These are phyloP conservation scores for Caprella mutica DNA, from an alignment of 2,888 invertebrate genomes.

Conservation along the genomic window DNA sequence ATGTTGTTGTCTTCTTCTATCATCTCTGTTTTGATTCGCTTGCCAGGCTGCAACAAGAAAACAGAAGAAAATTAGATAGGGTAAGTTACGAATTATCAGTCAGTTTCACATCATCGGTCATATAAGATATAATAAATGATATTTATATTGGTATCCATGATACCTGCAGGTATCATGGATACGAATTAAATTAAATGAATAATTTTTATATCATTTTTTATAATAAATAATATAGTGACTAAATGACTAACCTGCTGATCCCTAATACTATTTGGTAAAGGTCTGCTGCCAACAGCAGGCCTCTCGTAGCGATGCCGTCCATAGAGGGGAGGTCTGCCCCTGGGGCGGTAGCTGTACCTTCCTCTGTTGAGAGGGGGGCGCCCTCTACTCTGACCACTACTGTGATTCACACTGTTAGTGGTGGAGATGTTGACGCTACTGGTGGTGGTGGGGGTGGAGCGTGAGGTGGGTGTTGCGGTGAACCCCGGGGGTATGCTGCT, in stretches of 20 bases:
- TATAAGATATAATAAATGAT: too few species aligned
- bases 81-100: not conserved
- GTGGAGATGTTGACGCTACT: conserved; percentile 2
- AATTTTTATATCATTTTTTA: too few species aligned
- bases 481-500: conserved; percentile 32
- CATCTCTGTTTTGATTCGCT: conserved; percentile 30
- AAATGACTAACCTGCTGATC: too few species aligned
- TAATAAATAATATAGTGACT: too few species aligned
- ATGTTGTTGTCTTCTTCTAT: conserved; percentile 17
- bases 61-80: not conserved
- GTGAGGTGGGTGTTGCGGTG: conserved; percentile 31
- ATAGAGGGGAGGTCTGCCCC: conserved; percentile 32
- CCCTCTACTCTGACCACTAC: conserved; percentile 13
- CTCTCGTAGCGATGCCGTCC: conserved; percentile 27
- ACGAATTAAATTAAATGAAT: too few species aligned
- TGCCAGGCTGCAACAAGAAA: conserved; percentile 9
- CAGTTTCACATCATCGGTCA: too few species aligned
- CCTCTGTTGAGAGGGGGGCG: conserved; percentile 24
- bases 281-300: conserved; percentile 3
- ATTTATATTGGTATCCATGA: too few species aligned
- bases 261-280: not conserved
- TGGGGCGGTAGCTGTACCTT: conserved; percentile 24
- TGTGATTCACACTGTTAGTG: not conserved
- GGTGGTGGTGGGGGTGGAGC: conserved; percentile 5
- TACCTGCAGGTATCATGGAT: too few species aligned